A percentile compares a stretch with the other conserved stretches of the same genome.
Evolutionary conservation across 2,888 invertebrate species (phyloP).

Genomic region (Germaria angustata): DNA sequence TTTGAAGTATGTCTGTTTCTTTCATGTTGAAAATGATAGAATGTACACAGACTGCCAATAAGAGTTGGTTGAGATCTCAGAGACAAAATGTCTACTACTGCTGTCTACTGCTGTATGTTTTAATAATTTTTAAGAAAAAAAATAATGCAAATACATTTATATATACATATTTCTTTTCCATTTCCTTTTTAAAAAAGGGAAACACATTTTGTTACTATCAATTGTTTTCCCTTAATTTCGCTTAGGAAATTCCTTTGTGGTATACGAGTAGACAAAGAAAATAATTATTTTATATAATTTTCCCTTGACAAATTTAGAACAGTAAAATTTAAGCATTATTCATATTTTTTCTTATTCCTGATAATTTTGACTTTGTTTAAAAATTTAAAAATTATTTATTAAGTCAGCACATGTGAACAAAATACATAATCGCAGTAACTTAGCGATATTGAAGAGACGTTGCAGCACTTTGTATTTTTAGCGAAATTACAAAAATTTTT

Average conservation of each 20-base stretch:
- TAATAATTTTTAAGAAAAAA: slow-evolving; percentile 38
- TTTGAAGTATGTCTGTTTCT: slow-evolving; percentile 21
- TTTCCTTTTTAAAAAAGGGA: slow-evolving; percentile 3
- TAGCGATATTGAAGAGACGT: too few species aligned
- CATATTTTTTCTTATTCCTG: not conserved
- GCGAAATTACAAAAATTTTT: too few species aligned
- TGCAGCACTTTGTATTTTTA: too few species aligned
- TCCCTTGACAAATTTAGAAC: slow-evolving; percentile 6
- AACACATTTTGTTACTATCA: slow-evolving; percentile 27
- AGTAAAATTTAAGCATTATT: not conserved
- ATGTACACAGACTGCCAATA: slow-evolving; percentile 47
- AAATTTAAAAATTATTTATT: too few species aligned
- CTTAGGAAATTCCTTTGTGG: not conserved
- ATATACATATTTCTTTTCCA: not conserved
- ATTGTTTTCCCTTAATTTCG: not conserved
- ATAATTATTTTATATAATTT: slow-evolving; percentile 37
- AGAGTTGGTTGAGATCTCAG: slow-evolving; percentile 19
- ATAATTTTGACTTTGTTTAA: too few species aligned
- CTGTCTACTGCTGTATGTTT: slow-evolving; percentile 41
- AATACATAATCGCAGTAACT: too few species aligned
- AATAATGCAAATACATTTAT: not conserved
- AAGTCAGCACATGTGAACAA: too few species aligned
- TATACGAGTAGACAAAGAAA: slow-evolving; percentile 26
- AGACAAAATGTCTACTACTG: slow-evolving; percentile 55
- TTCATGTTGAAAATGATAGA: slow-evolving; percentile 33